Conservation (phyloP, 2,113 vertebrate genomes). For the Rhabdomys dilectus region DNA sequence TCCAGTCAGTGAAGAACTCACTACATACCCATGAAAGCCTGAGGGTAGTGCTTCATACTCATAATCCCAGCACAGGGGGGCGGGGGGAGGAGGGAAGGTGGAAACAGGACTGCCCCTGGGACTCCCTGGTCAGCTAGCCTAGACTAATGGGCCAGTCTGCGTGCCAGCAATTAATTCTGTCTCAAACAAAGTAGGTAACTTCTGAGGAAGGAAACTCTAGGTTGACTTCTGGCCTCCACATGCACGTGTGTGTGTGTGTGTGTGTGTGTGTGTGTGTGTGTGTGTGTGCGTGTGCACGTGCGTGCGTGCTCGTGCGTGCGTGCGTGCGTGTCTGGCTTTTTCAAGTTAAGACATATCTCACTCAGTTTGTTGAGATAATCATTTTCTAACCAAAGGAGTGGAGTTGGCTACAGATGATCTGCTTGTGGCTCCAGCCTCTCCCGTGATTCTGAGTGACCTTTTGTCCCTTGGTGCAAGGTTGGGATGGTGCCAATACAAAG, state of each 20-base stretch:
- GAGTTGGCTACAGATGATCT: neutral
- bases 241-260: neutral
- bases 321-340: no score
- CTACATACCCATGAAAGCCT: neutral
- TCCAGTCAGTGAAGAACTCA: neutral
- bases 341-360: neutral
- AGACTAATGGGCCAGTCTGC: neutral
- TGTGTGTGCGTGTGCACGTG: neutral
- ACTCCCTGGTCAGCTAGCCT: neutral
- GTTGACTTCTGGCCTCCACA: neutral
- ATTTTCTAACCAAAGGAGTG: neutral
- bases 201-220: neutral
- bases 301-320: no score
- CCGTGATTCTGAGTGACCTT: neutral
- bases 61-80: neutral
- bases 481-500: accelerated
- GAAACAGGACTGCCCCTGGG: neutral
- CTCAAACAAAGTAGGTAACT: neutral
- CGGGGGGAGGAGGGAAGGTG: no score
- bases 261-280: no score
- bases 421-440: neutral
- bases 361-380: neutral
- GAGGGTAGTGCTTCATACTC: neutral
- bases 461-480: neutral
- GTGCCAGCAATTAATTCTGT: neutral